These are phyloP conservation scores for Rotaria socialis DNA, from an alignment of 2,888 invertebrate genomes.

Conservation along the genomic window DNA sequence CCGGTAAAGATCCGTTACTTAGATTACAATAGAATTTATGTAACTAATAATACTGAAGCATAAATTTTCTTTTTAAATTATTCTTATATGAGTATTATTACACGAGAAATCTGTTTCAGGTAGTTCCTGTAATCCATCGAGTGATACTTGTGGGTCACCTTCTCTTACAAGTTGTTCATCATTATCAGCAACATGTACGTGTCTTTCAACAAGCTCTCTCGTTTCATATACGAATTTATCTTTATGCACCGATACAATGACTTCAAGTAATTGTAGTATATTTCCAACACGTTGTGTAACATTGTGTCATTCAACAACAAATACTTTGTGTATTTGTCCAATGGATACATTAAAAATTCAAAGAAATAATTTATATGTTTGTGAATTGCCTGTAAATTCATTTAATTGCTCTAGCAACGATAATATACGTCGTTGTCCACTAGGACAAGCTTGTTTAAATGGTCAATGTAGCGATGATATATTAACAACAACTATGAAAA, in stretches of 20 bases:
- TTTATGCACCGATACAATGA: not conserved
- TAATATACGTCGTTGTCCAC: not conserved
- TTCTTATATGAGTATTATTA: no score
- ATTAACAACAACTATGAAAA: not conserved
- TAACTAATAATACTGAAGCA: no score
- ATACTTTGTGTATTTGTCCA: not conserved
- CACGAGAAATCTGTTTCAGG: not conserved
- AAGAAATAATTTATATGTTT: not conserved
- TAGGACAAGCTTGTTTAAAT: not conserved
- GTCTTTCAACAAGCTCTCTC: not conserved
- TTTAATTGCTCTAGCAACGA: not conserved
- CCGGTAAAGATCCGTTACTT: no score
- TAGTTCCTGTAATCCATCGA: not conserved
- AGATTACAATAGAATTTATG: no score
- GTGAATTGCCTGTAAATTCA: not conserved
- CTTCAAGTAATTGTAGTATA: not conserved
- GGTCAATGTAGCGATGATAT: not conserved
- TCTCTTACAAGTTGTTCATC: not conserved
- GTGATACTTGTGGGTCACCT: not conserved
- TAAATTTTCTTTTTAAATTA: no score
- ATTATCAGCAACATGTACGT: not conserved
- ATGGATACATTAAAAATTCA: not conserved
- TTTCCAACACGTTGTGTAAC: not conserved
- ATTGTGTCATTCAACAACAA: not conserved
- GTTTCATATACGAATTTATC: not conserved